Evolutionary conservation across 92 coral and sea anemone species (phyloP).

Genomic region (Pocillopora grandis): DNA sequence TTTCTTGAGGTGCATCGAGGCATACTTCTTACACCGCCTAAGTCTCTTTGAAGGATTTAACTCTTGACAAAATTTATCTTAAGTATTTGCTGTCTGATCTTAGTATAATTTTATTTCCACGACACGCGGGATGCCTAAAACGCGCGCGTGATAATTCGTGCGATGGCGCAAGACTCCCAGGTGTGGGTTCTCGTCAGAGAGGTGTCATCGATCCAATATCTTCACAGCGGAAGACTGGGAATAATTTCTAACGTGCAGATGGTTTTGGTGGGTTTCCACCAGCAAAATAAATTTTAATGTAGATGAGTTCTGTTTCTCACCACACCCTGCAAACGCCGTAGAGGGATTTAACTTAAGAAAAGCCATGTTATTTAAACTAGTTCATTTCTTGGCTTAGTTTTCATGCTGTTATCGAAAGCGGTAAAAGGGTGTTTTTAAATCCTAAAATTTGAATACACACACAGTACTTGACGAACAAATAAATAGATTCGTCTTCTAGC

Average conservation of each 20-base stretch:
- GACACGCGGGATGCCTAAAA: too few relatives aligned
- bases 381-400: background rate
- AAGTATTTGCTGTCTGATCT: too few relatives aligned
- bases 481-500: background rate
- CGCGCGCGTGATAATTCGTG: too few relatives aligned
- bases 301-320: background rate
- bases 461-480: background rate
- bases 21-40: too few relatives aligned
- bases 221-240: background rate
- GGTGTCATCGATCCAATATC: background rate
- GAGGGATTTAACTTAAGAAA: background rate
- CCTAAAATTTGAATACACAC: background rate
- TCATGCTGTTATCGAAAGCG: background rate
- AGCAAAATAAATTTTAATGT: constrained; percentile 5
- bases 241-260: background rate
- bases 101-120: too few relatives aligned
- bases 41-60: too few relatives aligned
- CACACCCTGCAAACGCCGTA: background rate
- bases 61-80: too few relatives aligned
- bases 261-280: background rate
- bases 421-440: background rate
- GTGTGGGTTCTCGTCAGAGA: background rate
- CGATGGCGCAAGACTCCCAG: too few relatives aligned
- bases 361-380: background rate
- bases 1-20: too few relatives aligned